A percentile compares a stretch with the other conserved stretches of the same genome.
phyloP scores from a whole-genome alignment of 2,888 invertebrate species.

The Plagodis dolabraria region DNA sequence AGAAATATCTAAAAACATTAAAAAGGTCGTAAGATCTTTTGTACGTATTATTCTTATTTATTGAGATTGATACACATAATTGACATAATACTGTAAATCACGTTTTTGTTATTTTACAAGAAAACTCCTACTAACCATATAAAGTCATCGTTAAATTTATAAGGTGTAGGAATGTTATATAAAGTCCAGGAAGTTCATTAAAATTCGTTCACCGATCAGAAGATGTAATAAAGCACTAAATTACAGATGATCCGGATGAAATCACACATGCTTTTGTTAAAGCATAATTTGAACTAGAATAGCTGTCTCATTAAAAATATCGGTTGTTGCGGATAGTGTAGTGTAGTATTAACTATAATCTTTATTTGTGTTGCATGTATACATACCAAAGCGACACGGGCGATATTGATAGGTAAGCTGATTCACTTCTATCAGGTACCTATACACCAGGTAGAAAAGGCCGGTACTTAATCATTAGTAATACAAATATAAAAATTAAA shows the following conservation, averaged over 20 bases:
- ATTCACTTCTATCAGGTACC: no score
- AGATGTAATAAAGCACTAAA: conserved; percentile 19
- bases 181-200: conserved; percentile 24
- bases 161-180: not conserved
- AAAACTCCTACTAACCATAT: not conserved
- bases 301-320: conserved; percentile 44
- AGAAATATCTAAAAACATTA: no score
- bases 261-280: conserved; percentile 29
- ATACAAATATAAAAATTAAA: no score
- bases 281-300: conserved; percentile 35
- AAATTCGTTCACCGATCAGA: conserved; percentile 16
- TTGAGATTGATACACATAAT: no score
- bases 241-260: conserved; percentile 26
- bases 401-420: no score
- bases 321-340: not conserved
- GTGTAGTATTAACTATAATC: not conserved
- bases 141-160: conserved; percentile 1
- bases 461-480: no score
- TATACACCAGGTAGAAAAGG: no score
- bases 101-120: not conserved
- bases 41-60: no score
- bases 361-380: not conserved
- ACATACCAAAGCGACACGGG: conserved; percentile 4
- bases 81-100: no score
- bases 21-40: no score